Evolutionary conservation across 2,888 invertebrate genomes (phyloP).

Genomic region (Cordilura impudica): DNA sequence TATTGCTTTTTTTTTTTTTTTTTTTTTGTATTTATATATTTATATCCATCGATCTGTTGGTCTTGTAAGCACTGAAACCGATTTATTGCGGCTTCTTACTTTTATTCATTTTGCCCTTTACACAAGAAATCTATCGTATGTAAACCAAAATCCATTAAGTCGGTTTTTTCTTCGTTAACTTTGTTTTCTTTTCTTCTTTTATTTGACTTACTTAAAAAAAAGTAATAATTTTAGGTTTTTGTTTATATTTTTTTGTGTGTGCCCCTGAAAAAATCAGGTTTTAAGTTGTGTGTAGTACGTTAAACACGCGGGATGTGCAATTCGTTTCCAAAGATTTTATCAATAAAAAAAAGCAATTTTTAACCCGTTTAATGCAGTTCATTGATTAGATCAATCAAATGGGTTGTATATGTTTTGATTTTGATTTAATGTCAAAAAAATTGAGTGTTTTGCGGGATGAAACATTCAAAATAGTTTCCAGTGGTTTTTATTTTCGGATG

Average conservation of each 20-base stretch:
- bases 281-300: constrained; percentile 56
- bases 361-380: background rate
- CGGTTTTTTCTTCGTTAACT: constrained; percentile 32
- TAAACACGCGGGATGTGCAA: constrained; percentile 37
- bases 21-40: constrained; percentile 29
- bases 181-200: constrained; percentile 33
- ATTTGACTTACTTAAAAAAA: constrained; percentile 6
- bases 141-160: background rate
- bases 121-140: background rate
- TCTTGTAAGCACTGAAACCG: constrained; percentile 48
- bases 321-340: constrained; percentile 37
- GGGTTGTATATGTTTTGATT: no score
- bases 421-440: no score
- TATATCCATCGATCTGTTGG: constrained; percentile 1
- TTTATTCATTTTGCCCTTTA: constrained; percentile 33
- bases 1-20: constrained; percentile 66
- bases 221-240: background rate
- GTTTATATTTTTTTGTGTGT: constrained; percentile 42
- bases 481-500: no score
- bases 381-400: background rate
- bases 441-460: no score
- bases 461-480: no score
- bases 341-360: constrained; percentile 61
- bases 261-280: constrained; percentile 75
- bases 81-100: constrained; percentile 13